Conservation (phyloP, 2,888 invertebrate species). For the Hybos culiciformis region DNA sequence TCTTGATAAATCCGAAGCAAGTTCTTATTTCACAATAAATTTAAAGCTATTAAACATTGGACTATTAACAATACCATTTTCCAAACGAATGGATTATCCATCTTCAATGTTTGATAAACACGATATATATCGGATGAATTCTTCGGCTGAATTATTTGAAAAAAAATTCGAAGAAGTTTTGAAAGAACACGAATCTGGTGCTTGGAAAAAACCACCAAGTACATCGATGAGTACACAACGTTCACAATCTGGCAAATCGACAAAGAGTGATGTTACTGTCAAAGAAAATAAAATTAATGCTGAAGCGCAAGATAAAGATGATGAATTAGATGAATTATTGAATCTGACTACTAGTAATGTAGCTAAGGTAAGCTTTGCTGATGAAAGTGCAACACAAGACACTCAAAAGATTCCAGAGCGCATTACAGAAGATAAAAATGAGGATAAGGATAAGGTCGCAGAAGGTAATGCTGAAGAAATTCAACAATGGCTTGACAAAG, state of each 20-base stretch:
- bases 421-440: not conserved
- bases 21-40: constrained; percentile 36
- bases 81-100: constrained; percentile 34
- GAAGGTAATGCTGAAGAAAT: constrained; percentile 24
- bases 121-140: constrained; percentile 24
- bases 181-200: constrained; percentile 17
- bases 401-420: constrained; percentile 3
- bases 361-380: constrained; percentile 11
- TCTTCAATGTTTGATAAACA: constrained; percentile 33
- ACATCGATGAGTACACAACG: not conserved
- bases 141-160: constrained; percentile 26
- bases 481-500: constrained; percentile 33
- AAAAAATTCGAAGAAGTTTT: constrained; percentile 24
- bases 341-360: constrained; percentile 21
- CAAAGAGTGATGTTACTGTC: constrained; percentile 3
- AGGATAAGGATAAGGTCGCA: constrained; percentile 2
- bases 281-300: not conserved
- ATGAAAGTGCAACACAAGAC: not conserved
- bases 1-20: constrained; percentile 24
- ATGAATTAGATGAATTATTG: constrained; percentile 30
- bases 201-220: not conserved
- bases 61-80: constrained; percentile 37
- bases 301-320: constrained; percentile 11
- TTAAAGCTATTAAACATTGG: constrained; percentile 31
- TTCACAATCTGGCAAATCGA: constrained; percentile 4